A percentile compares a stretch with the other conserved stretches of the same genome.
Evolutionary conservation across 2,113 vertebrate genomes (phyloP).

Genomic region (Coptodon bakossiorum): DNA sequence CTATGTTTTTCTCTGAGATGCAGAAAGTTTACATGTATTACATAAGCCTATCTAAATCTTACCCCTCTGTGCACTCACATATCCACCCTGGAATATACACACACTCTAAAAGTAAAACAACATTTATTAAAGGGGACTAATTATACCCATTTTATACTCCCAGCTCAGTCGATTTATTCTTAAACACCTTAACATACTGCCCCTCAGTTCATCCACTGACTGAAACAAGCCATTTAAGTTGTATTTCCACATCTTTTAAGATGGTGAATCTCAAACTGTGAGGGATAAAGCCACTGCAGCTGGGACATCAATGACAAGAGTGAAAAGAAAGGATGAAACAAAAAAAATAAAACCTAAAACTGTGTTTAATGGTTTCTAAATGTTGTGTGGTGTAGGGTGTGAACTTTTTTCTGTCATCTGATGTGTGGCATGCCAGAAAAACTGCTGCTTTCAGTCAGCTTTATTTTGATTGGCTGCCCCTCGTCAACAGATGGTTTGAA

Average conservation of each 20-base stretch:
- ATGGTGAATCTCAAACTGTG: not conserved
- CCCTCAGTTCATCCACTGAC: not conserved
- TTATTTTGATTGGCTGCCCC: not conserved
- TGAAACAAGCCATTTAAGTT: not conserved
- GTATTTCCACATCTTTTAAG: not conserved
- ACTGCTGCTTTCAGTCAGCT: not conserved
- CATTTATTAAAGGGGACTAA: not conserved
- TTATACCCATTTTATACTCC: not conserved
- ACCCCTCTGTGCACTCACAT: not conserved
- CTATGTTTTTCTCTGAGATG: not conserved
- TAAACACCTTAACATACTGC: not conserved
- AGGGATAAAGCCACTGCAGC: not conserved
- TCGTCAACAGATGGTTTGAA: not conserved
- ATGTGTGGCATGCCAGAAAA: not conserved
- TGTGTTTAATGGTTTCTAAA: rapidly evolving
- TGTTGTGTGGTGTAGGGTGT: not conserved
- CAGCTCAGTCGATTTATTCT: not conserved
- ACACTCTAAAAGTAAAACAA: not conserved
- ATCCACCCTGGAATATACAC: not conserved
- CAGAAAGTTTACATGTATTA: not conserved
- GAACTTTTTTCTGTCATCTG: not conserved
- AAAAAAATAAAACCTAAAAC: not conserved
- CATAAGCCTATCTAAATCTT: not conserved
- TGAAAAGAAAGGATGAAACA: not conserved
- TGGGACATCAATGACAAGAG: rapidly evolving